Percentiles rank a stretch among this genome's conserved stretches.
Evolutionary conservation across 1,140 invertebrate species (phyloP).

Genomic region (Rhagoletis zephyria): DNA sequence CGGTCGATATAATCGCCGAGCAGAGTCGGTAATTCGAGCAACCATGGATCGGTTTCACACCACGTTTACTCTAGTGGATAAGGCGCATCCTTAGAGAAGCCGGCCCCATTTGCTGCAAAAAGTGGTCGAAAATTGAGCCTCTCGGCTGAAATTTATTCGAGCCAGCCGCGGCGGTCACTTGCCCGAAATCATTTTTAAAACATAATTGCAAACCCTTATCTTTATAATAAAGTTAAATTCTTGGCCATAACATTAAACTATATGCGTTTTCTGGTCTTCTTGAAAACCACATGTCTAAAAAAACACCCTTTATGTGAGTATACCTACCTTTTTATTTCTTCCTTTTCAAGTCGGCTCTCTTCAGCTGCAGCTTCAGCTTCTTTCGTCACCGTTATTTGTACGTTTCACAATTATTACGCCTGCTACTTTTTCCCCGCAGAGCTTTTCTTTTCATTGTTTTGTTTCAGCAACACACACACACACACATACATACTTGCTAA

Average conservation of each 20-base stretch:
- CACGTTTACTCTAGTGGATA: too few relatives aligned
- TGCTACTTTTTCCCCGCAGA: neutral
- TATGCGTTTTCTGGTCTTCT: too few relatives aligned
- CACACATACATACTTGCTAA: neutral
- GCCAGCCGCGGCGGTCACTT: constrained; percentile 3
- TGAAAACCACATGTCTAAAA: too few relatives aligned
- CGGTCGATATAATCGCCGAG: too few relatives aligned
- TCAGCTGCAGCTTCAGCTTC: neutral
- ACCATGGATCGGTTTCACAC: too few relatives aligned
- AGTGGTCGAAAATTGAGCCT: neutral
- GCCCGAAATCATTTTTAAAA: constrained; percentile 32
- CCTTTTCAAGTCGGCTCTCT: neutral
- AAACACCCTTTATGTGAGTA: too few relatives aligned
- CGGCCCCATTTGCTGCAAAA: too few relatives aligned
- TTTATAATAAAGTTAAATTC: constrained; percentile 13
- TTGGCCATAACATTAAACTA: constrained; percentile 8
- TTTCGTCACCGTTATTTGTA: too few relatives aligned
- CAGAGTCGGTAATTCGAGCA: too few relatives aligned
- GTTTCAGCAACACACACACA: neutral
- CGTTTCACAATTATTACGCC: neutral
- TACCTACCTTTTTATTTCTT: constrained; percentile 5
- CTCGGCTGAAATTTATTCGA: neutral
- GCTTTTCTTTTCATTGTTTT: neutral
- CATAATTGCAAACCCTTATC: neutral
- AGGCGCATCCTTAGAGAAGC: too few relatives aligned